These are phyloP conservation scores for Rhodinocichla rosea DNA, from an alignment of 2,113 vertebrate species.

Conservation along the genomic window DNA sequence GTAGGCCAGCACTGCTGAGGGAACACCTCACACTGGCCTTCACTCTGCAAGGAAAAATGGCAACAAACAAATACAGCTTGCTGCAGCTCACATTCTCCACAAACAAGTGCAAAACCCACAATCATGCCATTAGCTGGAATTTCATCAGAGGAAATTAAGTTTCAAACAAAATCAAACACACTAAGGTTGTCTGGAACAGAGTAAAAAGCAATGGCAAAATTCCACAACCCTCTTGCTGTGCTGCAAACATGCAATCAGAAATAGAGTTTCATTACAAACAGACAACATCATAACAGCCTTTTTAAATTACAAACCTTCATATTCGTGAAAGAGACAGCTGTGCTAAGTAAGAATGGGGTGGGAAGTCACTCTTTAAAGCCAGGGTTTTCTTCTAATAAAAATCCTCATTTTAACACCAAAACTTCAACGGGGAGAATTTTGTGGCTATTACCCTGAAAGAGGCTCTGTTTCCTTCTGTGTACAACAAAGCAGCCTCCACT, in stretches of 20 bases:
- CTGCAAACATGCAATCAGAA: neutral
- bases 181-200: neutral
- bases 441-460: neutral
- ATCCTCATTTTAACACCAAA: neutral
- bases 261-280: neutral
- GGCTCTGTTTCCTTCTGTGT: neutral
- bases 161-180: slow-evolving; percentile 6
- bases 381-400: neutral
- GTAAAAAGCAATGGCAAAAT: slow-evolving; percentile 4
- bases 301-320: slow-evolving; percentile 1
- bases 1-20: neutral
- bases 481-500: neutral
- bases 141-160: slow-evolving; percentile 3
- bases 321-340: neutral
- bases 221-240: neutral
- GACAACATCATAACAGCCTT: neutral
- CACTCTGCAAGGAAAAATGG: neutral
- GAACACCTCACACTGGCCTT: neutral
- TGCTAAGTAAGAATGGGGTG: neutral
- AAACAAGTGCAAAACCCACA: neutral
- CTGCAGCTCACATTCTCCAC: neutral
- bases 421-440: neutral
- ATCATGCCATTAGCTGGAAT: neutral
- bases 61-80: neutral
- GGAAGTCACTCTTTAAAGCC: neutral